A percentile compares a stretch with the other conserved stretches of the same genome.
Conservation (phyloP, 2,888 invertebrate species). For the Cyaniris semiargus region DNA sequence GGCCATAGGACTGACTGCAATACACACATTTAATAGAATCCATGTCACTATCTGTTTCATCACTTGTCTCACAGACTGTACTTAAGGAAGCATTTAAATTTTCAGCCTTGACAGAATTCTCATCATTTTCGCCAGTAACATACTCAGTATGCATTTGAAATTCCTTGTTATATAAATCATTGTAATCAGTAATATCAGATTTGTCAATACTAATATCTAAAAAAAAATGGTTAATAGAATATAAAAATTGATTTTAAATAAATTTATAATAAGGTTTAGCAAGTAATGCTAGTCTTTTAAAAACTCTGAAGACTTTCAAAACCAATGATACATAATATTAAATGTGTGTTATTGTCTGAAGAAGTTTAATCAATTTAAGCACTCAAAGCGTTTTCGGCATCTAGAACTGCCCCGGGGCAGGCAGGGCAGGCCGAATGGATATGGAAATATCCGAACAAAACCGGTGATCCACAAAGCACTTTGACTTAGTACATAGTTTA, state of each 20-base stretch:
- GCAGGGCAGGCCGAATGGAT: too few relatives aligned
- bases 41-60: constrained; percentile 74
- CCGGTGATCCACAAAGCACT: too few relatives aligned
- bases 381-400: too few relatives aligned
- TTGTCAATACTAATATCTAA: constrained; percentile 61
- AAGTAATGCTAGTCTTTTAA: too few relatives aligned
- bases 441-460: too few relatives aligned
- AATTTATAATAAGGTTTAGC: neutral
- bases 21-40: constrained; percentile 73
- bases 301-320: too few relatives aligned
- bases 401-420: too few relatives aligned
- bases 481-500: too few relatives aligned
- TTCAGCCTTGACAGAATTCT: constrained; percentile 60
- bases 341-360: too few relatives aligned
- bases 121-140: constrained; percentile 65
- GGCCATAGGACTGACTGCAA: constrained; percentile 66
- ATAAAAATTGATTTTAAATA: neutral
- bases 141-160: constrained; percentile 66
- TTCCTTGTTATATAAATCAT: constrained; percentile 65
- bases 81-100: constrained; percentile 44
- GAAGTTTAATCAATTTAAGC: too few relatives aligned
- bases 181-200: constrained; percentile 57
- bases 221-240: constrained; percentile 34
- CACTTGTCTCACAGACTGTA: constrained; percentile 60
- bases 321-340: too few relatives aligned